A percentile compares a stretch with the other conserved stretches of the same genome.
Conservation (phyloP, 2,797 vertebrate species). For the Oryzias sinensis region DNA sequence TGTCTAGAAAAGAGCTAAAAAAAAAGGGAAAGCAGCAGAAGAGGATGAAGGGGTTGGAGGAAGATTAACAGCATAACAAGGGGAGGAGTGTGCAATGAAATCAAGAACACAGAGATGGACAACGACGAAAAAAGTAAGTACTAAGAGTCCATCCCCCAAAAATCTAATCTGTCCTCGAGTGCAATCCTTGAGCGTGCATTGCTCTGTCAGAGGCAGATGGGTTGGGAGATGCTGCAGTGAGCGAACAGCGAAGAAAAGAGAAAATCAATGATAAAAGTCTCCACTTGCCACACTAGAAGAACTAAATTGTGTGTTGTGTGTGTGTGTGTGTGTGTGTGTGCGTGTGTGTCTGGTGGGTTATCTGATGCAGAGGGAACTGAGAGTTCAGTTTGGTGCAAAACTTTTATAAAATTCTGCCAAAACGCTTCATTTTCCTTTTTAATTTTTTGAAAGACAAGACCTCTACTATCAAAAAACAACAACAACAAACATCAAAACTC, state of each 20-base stretch:
- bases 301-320: slow-evolving; percentile 19
- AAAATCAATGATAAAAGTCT: slow-evolving; percentile 73
- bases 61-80: slow-evolving; percentile 46
- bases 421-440: too few species aligned
- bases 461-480: too few species aligned
- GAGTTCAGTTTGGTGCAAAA: too few species aligned
- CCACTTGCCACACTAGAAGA: slow-evolving; percentile 60
- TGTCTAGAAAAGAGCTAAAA: slow-evolving; percentile 10
- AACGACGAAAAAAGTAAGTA: slow-evolving; percentile 53
- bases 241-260: slow-evolving; percentile 56
- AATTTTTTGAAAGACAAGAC: too few species aligned
- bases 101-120: slow-evolving; percentile 32
- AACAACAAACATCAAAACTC: too few species aligned
- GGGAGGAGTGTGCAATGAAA: slow-evolving; percentile 24
- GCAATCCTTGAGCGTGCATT: slow-evolving; percentile 68
- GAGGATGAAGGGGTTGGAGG: slow-evolving; percentile 32
- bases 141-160: slow-evolving; percentile 62
- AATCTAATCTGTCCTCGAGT: slow-evolving; percentile 75
- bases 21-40: slow-evolving; percentile 6
- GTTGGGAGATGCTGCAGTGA: slow-evolving; percentile 64
- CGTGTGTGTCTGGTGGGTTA: not conserved
- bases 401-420: too few species aligned
- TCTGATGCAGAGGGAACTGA: too few species aligned
- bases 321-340: slow-evolving; percentile 6
- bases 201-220: slow-evolving; percentile 67